Evolutionary conservation across 2,113 vertebrate species (phyloP), one percentile per base, ranked within the genome.

Genomic region (Cavia aperea): DNA sequence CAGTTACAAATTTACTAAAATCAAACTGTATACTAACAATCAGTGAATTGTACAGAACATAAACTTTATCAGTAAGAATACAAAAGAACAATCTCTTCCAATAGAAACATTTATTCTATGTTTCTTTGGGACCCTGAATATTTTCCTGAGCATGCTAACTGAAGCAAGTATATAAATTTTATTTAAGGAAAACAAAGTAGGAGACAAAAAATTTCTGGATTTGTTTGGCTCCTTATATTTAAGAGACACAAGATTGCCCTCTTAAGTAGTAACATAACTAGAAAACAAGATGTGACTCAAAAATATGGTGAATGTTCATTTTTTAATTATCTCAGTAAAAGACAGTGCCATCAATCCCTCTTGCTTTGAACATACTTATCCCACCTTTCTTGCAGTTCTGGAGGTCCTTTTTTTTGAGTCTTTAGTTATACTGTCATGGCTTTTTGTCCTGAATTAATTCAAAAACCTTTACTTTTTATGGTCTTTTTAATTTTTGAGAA

Each of bases 201-300:
- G 49, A 91, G 70, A 66, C 46, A 77, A 92, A 85, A 56, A 23
- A 68, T 43, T 77, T 77, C 43, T 62, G 29, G 14, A 78, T 66
- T 18, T 51, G 11, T 29, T 46, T 86, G 62, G n/a, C 23, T 86
- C 60, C 54, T 43, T 10, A 65, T 49, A 46, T 19, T 62, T n/a
- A 88, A 87, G 23, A 90, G 19, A 90, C 31, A 90, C 11, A 94
- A 88, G 62, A 88, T 14, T 88, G 18, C 29, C 39, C 43, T 94
- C 39, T 94, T 13, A 39, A 77, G 29, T 46, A 72, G 65, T 79
- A 43, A 86, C 2, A 66, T 15, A 54, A 19, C 24, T 81, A 66
- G 43, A 92, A 75, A 86, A 92, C 68, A 33, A 78, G 29, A 15
- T 78, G 26, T 51, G 24, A 77, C 75, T 78, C 29, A 78, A 78